Evolutionary conservation across 2,797 vertebrate genomes (phyloP), one percentile per base, ranked within the genome.

Genomic region (Poecilia picta): DNA sequence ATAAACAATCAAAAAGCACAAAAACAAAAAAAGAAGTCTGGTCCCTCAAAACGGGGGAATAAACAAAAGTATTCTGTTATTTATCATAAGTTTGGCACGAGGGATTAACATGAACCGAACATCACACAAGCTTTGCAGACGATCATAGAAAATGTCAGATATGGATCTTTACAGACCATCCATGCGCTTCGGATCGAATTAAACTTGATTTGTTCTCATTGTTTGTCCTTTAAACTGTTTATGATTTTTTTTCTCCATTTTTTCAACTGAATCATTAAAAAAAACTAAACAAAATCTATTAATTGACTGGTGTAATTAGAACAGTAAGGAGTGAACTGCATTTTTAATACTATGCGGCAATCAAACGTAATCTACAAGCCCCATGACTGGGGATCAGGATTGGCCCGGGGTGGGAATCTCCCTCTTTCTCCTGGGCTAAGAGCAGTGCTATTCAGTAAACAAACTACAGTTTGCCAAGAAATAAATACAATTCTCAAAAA

Each of bases 381-480:
- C 41, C 96, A 95, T 10, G 66, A 92, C 79, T 86, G 88, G 94
- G 91, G 82, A 95, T 88, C 90, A 92, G 95, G 95, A 96, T 94
- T 92, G 93, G 92, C 89, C 96, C 93, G 94, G 12, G 95, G 91
- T 93, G 90, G 87, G 92, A 96, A 92, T 91, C 87, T 89, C 83
- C 90, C 85, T 70, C 66, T 81, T 88, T 91, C 88, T 85, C 91
- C 91, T 86, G 94, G 96, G 96, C 95, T 93, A 95, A 93, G 96
- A 98, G 97, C 97, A 99, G 98, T 99, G 98, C 97, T 98, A 96
- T 97, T 96, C 92, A 97, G 97, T 97, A 97, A 98, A 99, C 97
- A 97, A 98, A 98, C 97, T 96, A 97, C 95, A 96, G 96, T 98
- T 97, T 97, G 97, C 96, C 96, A 97, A 97, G 96, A 99, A 99